Conservation (phyloP, 2,797 vertebrate species). For the Triplophysa yarkandensis region DNA sequence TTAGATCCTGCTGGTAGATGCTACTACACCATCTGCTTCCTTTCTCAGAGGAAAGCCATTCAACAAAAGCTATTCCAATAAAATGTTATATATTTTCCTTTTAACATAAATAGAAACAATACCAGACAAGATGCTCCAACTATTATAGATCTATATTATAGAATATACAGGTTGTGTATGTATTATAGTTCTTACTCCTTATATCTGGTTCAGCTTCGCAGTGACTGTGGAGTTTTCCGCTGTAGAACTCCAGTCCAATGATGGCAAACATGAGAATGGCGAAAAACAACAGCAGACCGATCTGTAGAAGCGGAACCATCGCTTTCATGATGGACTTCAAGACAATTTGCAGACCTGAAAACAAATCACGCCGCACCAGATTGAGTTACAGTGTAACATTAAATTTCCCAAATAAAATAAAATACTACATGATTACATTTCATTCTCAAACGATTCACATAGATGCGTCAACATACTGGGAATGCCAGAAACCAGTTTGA, state of each 20-base stretch:
- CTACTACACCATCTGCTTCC: conserved; percentile 2
- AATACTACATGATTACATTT: not conserved
- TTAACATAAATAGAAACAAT: not conserved
- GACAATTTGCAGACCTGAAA: conserved; percentile 93
- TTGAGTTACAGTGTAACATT: conserved; percentile 2
- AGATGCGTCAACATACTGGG: conserved; percentile 83
- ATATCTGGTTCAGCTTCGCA: conserved; percentile 75
- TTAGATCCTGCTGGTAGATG: not conserved
- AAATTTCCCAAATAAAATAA: not conserved
- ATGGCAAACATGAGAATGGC: conserved; percentile 99
- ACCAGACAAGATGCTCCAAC: not conserved
- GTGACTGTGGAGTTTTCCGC: conserved; percentile 89
- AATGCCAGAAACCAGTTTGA: conserved; percentile 98
- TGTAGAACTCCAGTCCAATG: conserved; percentile 98
- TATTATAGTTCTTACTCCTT: conserved; percentile 62
- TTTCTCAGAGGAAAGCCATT: not conserved
- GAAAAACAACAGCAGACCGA: conserved; percentile 94
- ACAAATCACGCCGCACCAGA: conserved; percentile 32
- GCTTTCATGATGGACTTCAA: conserved; percentile 99
- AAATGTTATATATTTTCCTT: not conserved
- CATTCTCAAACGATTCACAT: not conserved
- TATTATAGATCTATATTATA: not conserved
- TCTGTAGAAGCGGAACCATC: conserved; percentile 97
- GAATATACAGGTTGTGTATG: not conserved
- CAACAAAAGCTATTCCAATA: not conserved